Percentiles rank a stretch among this genome's conserved stretches.
Conservation (phyloP, 1,140 invertebrate species). For the Heliconius eleuchia region DNA sequence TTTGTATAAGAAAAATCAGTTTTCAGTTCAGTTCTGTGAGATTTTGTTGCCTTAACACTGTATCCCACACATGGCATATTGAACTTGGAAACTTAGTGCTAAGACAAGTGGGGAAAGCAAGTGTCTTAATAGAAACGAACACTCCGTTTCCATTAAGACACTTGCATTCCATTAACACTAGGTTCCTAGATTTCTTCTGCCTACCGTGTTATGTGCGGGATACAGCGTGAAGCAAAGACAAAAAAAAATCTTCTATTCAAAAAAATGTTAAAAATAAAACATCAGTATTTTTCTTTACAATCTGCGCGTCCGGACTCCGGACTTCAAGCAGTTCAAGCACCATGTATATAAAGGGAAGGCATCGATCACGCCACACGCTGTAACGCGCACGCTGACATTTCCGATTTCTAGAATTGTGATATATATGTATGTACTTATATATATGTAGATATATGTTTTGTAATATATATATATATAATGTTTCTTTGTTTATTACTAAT, state of each 20-base stretch:
- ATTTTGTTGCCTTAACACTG: no score
- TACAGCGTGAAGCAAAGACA: no score
- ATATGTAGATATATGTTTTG: neutral
- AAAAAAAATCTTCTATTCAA: no score
- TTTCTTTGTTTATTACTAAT: neutral
- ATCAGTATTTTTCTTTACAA: neutral
- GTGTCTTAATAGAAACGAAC: neutral
- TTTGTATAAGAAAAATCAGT: no score
- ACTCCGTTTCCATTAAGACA: no score
- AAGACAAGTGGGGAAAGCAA: no score
- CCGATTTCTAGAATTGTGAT: slow-evolving; percentile 26
- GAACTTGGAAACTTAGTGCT: no score
- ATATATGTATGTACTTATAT: neutral
- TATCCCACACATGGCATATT: no score
- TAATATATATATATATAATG: neutral
- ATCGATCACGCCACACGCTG: slow-evolving; percentile 23
- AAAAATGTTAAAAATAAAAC: neutral
- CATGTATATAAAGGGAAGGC: slow-evolving; percentile 1
- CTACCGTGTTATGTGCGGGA: no score
- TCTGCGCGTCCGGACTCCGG: neutral
- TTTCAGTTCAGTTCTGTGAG: no score
- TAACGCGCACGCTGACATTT: slow-evolving; percentile 18
- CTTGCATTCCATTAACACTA: neutral
- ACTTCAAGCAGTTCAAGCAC: neutral
- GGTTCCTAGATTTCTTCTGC: neutral